These are phyloP conservation scores for Ceratosolen fusciceps DNA, from an alignment of 1,140 invertebrate species.

Conservation along the genomic window DNA sequence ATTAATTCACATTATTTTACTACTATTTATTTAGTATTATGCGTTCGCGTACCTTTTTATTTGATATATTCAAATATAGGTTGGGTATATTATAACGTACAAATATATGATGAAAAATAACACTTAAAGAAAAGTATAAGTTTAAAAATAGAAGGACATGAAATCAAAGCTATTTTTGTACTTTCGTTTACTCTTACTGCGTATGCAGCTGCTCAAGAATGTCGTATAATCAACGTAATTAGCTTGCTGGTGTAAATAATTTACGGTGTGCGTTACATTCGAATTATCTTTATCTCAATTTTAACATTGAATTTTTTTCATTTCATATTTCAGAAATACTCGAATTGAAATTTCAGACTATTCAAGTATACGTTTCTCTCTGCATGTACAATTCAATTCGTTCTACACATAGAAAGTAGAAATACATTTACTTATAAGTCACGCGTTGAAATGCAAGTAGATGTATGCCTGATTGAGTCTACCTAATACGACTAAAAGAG, in stretches of 20 bases:
- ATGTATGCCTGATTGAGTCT: not conserved
- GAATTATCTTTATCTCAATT: not conserved
- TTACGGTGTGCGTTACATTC: not conserved
- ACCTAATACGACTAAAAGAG: not conserved
- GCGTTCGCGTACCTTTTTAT: too few species aligned
- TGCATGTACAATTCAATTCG: not conserved
- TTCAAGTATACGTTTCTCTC: too few species aligned
- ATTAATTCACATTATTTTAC: too few species aligned
- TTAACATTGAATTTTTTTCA: not conserved
- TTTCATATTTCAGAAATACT: not conserved
- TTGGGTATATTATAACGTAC: too few species aligned
- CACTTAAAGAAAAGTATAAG: not conserved
- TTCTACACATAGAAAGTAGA: not conserved
- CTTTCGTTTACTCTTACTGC: not conserved
- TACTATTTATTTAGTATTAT: too few species aligned
- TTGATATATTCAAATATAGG: too few species aligned
- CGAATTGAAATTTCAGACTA: too few species aligned
- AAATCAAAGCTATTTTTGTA: slow-evolving; percentile 1
- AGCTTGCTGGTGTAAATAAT: not conserved
- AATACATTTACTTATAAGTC: not conserved
- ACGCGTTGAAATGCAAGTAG: not conserved
- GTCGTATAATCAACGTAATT: not conserved
- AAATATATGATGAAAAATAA: too few species aligned
- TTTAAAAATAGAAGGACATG: not conserved
- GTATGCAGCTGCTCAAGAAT: not conserved